Conservation (phyloP, 2,113 vertebrate species). For the Syngnathus typhle region DNA sequence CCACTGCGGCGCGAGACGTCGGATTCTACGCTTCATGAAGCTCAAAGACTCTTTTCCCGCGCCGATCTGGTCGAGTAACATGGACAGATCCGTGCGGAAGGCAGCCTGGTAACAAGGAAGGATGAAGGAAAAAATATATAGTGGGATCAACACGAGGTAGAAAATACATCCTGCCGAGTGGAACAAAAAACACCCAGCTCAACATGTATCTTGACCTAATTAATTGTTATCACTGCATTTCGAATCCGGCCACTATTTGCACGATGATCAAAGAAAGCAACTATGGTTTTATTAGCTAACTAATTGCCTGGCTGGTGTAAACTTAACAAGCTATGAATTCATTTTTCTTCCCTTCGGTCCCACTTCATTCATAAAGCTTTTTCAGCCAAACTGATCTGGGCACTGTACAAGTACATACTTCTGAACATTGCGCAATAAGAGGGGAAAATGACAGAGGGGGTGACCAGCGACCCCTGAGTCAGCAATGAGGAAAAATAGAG, state of each 20-base stretch:
- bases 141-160: background rate
- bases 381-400: too few relatives aligned
- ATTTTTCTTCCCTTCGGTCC: background rate
- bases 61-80: slow-evolving; percentile 86
- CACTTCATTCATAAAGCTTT: background rate
- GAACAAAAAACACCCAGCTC: background rate
- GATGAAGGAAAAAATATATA: background rate
- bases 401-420: background rate
- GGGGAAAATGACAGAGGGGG: background rate
- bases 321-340: background rate
- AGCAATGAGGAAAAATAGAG: background rate
- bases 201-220: background rate
- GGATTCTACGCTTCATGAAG: slow-evolving; percentile 93
- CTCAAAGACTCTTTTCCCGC: slow-evolving; percentile 92
- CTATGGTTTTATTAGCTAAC: background rate
- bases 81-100: slow-evolving; percentile 81
- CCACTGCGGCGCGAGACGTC: slow-evolving; percentile 84
- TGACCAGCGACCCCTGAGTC: slow-evolving; percentile 11
- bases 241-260: background rate
- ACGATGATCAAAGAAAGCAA: background rate
- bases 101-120: slow-evolving; percentile 71
- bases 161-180: background rate
- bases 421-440: background rate
- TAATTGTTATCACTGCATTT: slow-evolving; percentile 5
- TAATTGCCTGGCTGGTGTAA: background rate